These are phyloP conservation scores for Candidula unifasciata DNA, from an alignment of 2,888 invertebrate species.

Conservation along the genomic window DNA sequence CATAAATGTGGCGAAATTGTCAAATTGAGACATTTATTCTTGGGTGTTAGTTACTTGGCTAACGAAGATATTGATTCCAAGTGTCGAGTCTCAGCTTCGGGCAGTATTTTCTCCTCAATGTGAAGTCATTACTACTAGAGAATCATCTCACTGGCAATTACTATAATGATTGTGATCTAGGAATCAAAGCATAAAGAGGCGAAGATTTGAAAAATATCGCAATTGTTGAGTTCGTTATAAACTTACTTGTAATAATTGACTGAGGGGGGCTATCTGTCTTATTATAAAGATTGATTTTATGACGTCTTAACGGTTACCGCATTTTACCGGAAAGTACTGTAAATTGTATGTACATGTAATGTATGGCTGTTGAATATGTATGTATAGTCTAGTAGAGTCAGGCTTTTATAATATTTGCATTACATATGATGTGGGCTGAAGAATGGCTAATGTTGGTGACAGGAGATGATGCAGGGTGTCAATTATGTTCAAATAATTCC, in stretches of 20 bases:
- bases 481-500: no score
- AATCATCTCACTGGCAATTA: conserved; percentile 10
- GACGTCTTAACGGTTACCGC: not conserved
- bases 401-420: no score
- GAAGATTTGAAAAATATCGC: conserved; percentile 23
- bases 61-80: conserved; percentile 20
- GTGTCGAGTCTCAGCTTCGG: conserved; percentile 6
- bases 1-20: conserved; percentile 16
- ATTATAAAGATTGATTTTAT: not conserved
- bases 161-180: conserved; percentile 10
- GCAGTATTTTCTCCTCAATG: conserved; percentile 15
- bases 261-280: not conserved
- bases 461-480: no score
- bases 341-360: not conserved
- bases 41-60: not conserved
- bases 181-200: conserved; percentile 27
- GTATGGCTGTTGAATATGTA: no score
- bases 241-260: not conserved
- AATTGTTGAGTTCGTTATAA: conserved; percentile 18
- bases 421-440: no score
- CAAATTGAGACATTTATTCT: not conserved
- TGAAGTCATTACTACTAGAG: conserved; percentile 20
- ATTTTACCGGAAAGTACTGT: not conserved
- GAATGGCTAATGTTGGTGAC: no score
- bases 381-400: no score